Base-by-base conservation (phyloP, 2,888 invertebrate genomes). In the Trichacis sp. region DNA sequence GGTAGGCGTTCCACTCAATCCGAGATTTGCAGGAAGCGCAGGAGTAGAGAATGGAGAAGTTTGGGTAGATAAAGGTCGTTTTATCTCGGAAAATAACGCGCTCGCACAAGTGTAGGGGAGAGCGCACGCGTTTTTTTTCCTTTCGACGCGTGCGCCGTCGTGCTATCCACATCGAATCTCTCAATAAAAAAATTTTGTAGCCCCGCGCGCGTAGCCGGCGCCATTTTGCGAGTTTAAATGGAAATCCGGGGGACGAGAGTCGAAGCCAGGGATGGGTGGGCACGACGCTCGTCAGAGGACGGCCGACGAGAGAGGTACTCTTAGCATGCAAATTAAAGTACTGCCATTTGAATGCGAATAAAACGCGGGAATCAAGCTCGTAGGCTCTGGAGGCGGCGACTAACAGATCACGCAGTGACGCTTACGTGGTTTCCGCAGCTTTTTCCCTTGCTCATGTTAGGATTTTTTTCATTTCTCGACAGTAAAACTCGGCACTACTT, bases 251-350 rank as follows among this genome's bases (percentile, higher is more conserved):
- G 71, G 64, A 63, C 61, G 64, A 58, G 63, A 59, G 66, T 50
- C 62, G 56, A 59, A 47, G 40, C 36, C 36, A 49, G 48, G 54
- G 43, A 69, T 68, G 72, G 69, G 70, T 70, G 70, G 68, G 64
- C 56, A 69, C 71, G 69, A 59, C 64, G 68, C 58, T 50, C 54
- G 61, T 65, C 68, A 59, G 70, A 66, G 69, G 67, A 69, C 69
- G 70, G 68, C 74, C 61, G 70, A 70, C 66, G 64, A 73, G 73
- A 73, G 77, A 71, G 67, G 69, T 68, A 76, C 82, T 84, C 82
- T 84, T 84, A 83, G 82, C 83, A 83, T 84, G 84, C 83, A 84
- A 84, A 84, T 84, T 83, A 83, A 84, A 84, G 81, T 83, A 77
- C 82, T 79, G 79, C 81, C 80, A 81, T 83, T 83, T 81, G 80